Base-by-base conservation (phyloP, 2,888 invertebrate species). In the Argyresthia albistria region DNA sequence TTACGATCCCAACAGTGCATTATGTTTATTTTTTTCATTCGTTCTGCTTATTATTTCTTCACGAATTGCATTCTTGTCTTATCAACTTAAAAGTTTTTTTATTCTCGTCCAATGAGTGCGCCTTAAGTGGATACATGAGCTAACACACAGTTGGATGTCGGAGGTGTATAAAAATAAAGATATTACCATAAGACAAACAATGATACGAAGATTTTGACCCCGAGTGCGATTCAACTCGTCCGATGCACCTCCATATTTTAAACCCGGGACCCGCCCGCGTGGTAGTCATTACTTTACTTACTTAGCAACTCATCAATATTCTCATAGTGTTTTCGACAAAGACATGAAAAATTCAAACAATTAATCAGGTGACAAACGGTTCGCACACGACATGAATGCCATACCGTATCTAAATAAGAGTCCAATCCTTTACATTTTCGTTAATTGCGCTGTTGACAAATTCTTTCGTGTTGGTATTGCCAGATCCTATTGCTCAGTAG, bases 1-100 rank as follows among this genome's bases (percentile, higher is more conserved):
- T 87, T 86, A 84, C 70, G 76, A 74, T 79, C 83, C 80, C 82
- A 80, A 80, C 80, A 76, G 74, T 80, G 81, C 82, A 82, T 83
- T 87, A 77, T 71, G 69, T 73, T 80, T 81, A 74, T 80, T 83
- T 25, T 69, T 73, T 73, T 68, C 70, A 53, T 53, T 52, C 53
- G 55, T 73, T 74, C 69, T 69, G 71, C 72, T 78, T 76, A 73
- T 78, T 76, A 76, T 78, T 78, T 76, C 73, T 75, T 76, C 73
- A 78, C 76, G 73, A 53, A 52, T 55, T 55, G 53, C 53, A 80
- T 75, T 78, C 70, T 71, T 70, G 70, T 65, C 69, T 80, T 83
- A 84, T 82, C 81, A 76, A 70, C 65, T 63, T 66, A 67, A 57
- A 58, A 55, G 64, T 64, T 61, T 49, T 36, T 46, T 52, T 14